A percentile compares a stretch with the other conserved stretches of the same genome.
These are phyloP conservation scores for Zonitis immaculata DNA, from an alignment of 2,888 invertebrate genomes.

Conservation along the genomic window DNA sequence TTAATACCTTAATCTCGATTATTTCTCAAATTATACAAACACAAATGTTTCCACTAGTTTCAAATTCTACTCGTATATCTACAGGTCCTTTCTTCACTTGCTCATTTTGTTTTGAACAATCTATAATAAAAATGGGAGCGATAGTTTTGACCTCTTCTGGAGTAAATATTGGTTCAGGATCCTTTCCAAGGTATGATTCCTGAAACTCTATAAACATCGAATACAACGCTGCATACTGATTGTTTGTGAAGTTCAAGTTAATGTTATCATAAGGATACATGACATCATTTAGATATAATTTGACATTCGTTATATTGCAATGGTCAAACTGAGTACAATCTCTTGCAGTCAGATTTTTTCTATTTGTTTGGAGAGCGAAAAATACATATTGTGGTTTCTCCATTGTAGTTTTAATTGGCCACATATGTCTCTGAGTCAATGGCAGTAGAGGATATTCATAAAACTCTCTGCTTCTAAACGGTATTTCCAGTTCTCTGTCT, in stretches of 20 bases:
- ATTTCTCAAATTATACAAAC: too few species aligned
- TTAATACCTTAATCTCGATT: too few species aligned
- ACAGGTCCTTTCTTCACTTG: too few species aligned
- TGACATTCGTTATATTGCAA: constrained; percentile 38
- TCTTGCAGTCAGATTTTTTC: background rate
- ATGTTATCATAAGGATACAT: constrained; percentile 40
- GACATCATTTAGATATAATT: constrained; percentile 39
- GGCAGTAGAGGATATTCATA: constrained; percentile 15
- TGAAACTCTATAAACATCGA: constrained; percentile 32
- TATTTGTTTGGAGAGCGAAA: background rate
- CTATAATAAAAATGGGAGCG: too few species aligned
- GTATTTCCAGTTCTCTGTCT: background rate
- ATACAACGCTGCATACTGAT: constrained; percentile 28
- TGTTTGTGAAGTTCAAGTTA: constrained; percentile 33
- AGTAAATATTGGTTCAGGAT: too few species aligned
- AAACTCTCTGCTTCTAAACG: constrained; percentile 17
- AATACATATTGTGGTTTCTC: constrained; percentile 13
- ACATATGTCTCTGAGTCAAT: constrained; percentile 12
- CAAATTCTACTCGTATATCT: too few species aligned
- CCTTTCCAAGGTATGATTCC: constrained; percentile 21
- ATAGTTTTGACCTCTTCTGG: too few species aligned
- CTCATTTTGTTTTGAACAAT: too few species aligned
- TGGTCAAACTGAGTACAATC: constrained; percentile 28
- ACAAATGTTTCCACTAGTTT: too few species aligned
- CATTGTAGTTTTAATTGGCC: constrained; percentile 15